Evolutionary conservation across 2,888 invertebrate genomes (phyloP), one percentile per base, ranked within the genome.

Genomic region (Dilophus febrilis): DNA sequence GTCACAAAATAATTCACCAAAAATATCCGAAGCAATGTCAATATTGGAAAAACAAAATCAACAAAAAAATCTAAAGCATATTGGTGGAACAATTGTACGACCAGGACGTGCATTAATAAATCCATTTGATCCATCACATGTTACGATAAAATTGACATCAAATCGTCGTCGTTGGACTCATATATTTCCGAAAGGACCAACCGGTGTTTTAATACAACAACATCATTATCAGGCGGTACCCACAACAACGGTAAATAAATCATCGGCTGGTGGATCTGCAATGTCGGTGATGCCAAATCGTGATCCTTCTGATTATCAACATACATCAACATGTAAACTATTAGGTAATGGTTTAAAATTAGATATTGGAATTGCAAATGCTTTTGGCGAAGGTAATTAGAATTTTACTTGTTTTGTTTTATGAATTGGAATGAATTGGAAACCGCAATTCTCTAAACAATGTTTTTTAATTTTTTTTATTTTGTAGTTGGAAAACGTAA

Each of bases 51-150:
- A 41, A 16, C 38, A 43, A 33, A 30, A 13, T 5, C 5, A 18
- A 29, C 22, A 38, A 61, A 59, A 45, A 47, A 51, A 1, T 3
- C 3, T 35, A n/a, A 22, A 35, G 6, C 35, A 35, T 26, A 22
- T 2, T 8, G 35, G 7, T n/a, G 35, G 59, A 2, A 49, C 57
- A 1, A 59, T 62, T 40, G 56, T 59, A 14, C 35, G 40, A n/a
- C 30, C 85, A 2, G 83, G 85, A 0, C 67, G 85, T 44, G 86
- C 91, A 2, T 68, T 91, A 33, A 92, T 98, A 51, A 97, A 98
- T 64, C 98, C 98, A 0, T 98, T 98, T 58, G 94, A 94, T 59
- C 97, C 97, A 0, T 92, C 94, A 0, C 88, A 94, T 56, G 91
- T 97, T 40, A 90, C 91, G 27, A 91, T 94, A 48, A 94, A 94